Conservation (phyloP, 2,113 vertebrate genomes). For the Mesoclemmys tuberculata region DNA sequence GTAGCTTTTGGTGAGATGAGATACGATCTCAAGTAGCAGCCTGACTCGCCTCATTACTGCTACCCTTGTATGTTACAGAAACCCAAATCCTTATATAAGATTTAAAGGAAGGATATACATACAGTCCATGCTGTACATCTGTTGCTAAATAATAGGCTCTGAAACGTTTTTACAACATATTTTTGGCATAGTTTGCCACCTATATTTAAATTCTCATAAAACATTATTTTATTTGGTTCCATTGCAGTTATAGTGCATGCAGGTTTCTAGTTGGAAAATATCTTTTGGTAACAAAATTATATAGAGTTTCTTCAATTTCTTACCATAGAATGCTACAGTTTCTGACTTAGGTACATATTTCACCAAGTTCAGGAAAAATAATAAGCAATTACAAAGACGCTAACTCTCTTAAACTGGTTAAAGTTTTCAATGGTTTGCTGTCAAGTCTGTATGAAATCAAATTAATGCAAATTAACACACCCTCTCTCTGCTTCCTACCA, state of each 20-base stretch:
- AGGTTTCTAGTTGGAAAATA: neutral
- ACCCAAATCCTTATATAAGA: neutral
- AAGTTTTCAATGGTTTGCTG: neutral
- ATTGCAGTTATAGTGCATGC: neutral
- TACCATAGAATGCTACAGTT: slow-evolving; percentile 25
- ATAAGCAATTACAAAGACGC: slow-evolving; percentile 12
- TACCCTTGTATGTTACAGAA: neutral
- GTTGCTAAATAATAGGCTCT: no score
- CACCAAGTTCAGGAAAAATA: neutral
- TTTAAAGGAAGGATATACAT: neutral
- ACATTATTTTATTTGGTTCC: neutral
- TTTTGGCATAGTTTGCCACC: neutral
- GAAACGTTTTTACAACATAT: neutral
- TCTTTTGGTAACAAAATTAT: neutral
- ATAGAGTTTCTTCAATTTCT: slow-evolving; percentile 61
- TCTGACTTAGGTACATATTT: neutral
- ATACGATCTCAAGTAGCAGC: neutral
- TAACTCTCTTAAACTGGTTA: neutral
- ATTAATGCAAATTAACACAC: neutral
- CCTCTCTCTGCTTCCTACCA: no score
- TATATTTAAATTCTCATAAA: neutral
- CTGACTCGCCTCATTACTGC: neutral
- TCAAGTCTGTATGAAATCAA: neutral
- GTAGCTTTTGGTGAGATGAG: neutral
- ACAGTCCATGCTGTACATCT: neutral